Conservation (phyloP, 30 jellyfish, hydroid and myxozoan genomes). For the Chrysaora quinquecirrha region DNA sequence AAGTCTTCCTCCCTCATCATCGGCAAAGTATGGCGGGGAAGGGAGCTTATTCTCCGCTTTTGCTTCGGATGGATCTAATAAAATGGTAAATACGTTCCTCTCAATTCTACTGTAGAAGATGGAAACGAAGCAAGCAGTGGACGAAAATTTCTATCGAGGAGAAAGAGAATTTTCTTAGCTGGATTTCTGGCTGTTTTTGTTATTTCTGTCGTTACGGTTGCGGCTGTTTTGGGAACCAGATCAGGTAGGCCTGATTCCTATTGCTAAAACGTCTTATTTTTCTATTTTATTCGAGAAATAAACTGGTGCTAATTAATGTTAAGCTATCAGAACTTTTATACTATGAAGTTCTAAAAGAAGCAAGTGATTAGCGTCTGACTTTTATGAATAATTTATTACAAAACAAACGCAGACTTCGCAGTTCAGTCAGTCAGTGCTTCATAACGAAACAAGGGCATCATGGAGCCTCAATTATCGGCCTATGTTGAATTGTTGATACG, state of each 20-base stretch:
- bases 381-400: not conserved
- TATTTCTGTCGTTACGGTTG: slow-evolving; percentile 43
- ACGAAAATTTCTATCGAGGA: slow-evolving; percentile 20
- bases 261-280: not conserved
- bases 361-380: not conserved
- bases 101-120: slow-evolving; percentile 42
- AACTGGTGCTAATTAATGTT: too few relatives aligned
- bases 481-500: too few relatives aligned
- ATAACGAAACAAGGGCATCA: too few relatives aligned
- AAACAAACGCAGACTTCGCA: too few relatives aligned
- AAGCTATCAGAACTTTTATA: too few relatives aligned
- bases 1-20: not conserved
- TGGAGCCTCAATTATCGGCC: too few relatives aligned
- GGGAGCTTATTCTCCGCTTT: slow-evolving; percentile 54
- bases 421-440: too few relatives aligned
- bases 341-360: not conserved
- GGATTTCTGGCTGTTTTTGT: slow-evolving; percentile 64
- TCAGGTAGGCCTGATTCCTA: slow-evolving; percentile 16
- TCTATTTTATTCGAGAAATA: not conserved
- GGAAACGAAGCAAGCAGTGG: slow-evolving; percentile 7
- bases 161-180: slow-evolving; percentile 44
- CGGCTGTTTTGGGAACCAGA: slow-evolving; percentile 67
- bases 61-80: slow-evolving; percentile 11
- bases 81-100: slow-evolving; percentile 45
- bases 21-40: slow-evolving; percentile 32